A percentile compares a stretch with the other conserved stretches of the same genome.
These are phyloP conservation scores for Drosophila sturtevanti DNA, from an alignment of 1,140 invertebrate genomes.

Conservation along the genomic window DNA sequence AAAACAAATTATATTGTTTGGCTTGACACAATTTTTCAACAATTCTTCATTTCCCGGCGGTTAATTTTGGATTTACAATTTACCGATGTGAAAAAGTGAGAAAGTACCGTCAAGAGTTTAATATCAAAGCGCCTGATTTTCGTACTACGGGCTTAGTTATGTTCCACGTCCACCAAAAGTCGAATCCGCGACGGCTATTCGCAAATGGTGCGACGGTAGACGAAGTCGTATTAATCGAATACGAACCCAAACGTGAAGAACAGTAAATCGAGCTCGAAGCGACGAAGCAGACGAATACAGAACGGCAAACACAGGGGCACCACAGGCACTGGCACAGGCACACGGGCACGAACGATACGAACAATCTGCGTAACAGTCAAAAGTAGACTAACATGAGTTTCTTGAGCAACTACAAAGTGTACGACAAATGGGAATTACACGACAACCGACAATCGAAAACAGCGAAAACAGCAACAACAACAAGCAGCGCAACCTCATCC, in stretches of 20 bases:
- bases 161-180: slow-evolving; percentile 3
- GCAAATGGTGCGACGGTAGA: slow-evolving; percentile 4
- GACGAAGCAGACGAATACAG: slow-evolving; percentile 36
- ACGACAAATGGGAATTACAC: slow-evolving; percentile 83
- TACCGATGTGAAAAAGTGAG: neutral
- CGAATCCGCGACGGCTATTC: slow-evolving; percentile 17
- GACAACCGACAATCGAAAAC: slow-evolving; percentile 82
- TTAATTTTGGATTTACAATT: slow-evolving; percentile 5
- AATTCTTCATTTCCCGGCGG: slow-evolving; percentile 42
- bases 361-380: slow-evolving; percentile 83
- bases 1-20: neutral
- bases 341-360: slow-evolving; percentile 65
- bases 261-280: slow-evolving; percentile 17
- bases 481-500: slow-evolving; percentile 27
- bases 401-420: slow-evolving; percentile 83
- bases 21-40: slow-evolving; percentile 4
- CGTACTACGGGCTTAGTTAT: neutral
- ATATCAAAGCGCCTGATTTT: neutral
- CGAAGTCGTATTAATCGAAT: slow-evolving; percentile 15
- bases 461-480: slow-evolving; percentile 68
- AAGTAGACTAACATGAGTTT: slow-evolving; percentile 83
- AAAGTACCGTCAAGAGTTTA: neutral
- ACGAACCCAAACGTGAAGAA: slow-evolving; percentile 10
- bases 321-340: no score
- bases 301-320: slow-evolving; percentile 37